Conservation (phyloP, 2,113 vertebrate species). For the Mobula hypostoma region DNA sequence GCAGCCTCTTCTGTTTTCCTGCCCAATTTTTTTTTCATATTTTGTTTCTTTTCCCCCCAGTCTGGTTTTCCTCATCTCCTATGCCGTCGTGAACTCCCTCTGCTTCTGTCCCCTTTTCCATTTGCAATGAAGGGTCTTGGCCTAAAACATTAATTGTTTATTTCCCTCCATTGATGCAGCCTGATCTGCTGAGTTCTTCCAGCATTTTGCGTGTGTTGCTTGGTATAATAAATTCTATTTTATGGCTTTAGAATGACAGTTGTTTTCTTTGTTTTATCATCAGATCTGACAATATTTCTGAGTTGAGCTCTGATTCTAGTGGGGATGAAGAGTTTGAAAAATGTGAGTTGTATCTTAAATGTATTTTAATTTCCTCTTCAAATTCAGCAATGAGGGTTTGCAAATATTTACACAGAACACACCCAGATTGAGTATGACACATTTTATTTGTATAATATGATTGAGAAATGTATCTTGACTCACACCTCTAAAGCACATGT, state of each 20-base stretch:
- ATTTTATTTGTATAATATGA: too few species aligned
- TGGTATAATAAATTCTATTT: not conserved
- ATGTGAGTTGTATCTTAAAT: constrained; percentile 59
- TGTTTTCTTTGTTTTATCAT: not conserved
- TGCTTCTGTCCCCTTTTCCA: too few species aligned
- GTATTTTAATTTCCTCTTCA: not conserved
- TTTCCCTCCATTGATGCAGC: too few species aligned
- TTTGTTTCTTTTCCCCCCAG: too few species aligned
- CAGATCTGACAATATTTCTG: not conserved
- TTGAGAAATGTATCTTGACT: not conserved
- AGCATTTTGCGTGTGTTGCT: not conserved
- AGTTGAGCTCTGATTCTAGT: constrained; percentile 46
- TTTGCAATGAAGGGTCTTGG: too few species aligned
- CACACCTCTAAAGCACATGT: too few species aligned
- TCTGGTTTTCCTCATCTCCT: too few species aligned
- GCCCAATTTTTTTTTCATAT: too few species aligned
- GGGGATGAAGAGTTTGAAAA: constrained; percentile 61
- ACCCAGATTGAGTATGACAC: not conserved
- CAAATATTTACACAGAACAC: not conserved
- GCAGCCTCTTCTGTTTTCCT: too few species aligned
- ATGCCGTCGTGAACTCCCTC: too few species aligned
- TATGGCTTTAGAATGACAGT: not conserved
- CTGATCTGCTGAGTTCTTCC: too few species aligned
- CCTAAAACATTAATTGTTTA: too few species aligned
- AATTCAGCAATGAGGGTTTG: not conserved